phyloP scores from a whole-genome alignment of 2,797 vertebrate genomes.

The Streptopelia turtur region DNA sequence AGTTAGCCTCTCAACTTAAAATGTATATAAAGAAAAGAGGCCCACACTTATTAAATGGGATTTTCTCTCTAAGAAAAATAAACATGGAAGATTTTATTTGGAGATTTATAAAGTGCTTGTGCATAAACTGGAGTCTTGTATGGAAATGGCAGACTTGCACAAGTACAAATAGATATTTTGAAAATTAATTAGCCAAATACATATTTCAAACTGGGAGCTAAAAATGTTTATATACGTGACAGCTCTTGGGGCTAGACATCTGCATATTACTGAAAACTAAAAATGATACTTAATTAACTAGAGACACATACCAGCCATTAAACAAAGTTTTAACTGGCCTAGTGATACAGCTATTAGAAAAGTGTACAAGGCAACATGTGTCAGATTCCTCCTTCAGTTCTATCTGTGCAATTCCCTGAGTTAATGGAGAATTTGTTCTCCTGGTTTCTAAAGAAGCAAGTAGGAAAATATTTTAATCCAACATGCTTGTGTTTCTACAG shows the following conservation, averaged over 20 bases:
- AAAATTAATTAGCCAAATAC: slow-evolving; percentile 11
- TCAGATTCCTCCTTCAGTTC: background rate
- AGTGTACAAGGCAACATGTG: rapidly evolving
- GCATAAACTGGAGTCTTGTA: background rate
- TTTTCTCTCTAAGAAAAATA: slow-evolving; percentile 37
- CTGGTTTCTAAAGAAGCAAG: background rate
- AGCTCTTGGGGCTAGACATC: background rate
- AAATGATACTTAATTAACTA: background rate
- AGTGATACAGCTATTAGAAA: background rate
- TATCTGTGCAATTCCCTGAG: background rate
- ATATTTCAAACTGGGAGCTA: background rate
- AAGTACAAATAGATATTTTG: slow-evolving; percentile 10
- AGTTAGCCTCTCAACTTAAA: background rate
- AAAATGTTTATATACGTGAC: background rate
- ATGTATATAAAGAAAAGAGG: background rate
- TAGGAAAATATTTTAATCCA: background rate
- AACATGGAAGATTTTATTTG: slow-evolving; percentile 22
- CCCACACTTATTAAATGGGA: background rate
- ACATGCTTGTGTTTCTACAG: background rate
- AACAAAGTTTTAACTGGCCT: background rate
- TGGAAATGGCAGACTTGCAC: slow-evolving; percentile 15
- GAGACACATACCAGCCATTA: background rate
- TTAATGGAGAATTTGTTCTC: background rate
- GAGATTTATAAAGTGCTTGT: slow-evolving; percentile 30
- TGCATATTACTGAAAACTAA: background rate